Evolutionary conservation across 1,140 invertebrate genomes (phyloP), one percentile per base, ranked within the genome.

Genomic region (Dufourea novaeangliae): DNA sequence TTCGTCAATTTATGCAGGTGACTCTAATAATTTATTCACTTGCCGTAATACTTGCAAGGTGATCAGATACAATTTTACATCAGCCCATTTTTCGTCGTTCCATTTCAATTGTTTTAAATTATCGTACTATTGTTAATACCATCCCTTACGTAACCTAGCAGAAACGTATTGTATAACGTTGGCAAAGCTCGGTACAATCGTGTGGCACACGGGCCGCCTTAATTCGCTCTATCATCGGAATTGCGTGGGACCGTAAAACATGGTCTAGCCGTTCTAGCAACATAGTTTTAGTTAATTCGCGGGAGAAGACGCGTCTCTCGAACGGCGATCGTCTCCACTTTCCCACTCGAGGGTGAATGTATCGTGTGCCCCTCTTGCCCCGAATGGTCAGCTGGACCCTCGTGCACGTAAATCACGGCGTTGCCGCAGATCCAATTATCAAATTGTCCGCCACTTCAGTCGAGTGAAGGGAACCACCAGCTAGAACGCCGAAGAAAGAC

Each of bases 361-460:
- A 69, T 72, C 52, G 79, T 54, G 52, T 62, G 64, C 73, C 62
- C 67, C 83, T 46, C 54, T n/a, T n/a, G n/a, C 67, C 73, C 70
- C 66, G 79, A 79, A 79, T 85, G 88, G 87, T 88, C 87, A 88
- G 76, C 85, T 79, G 67, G 83, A 88, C 88, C 87, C 87, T 87
- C 67, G 61, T 71, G 52, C 77, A 67, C 86, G 86, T 91, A 90
- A 91, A 91, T 91, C 90, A 90, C 82, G 73, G 70, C 66, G 41
- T 66, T 79, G 82, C 83, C 88, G 79, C 84, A 86, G 85, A 90
- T 90, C 87, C 89, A 91, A 91, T 91, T 91, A 91, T 89, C 89
- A 90, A 90, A 91, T 91, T 90, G 90, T 90, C 88, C 90, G 77
- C 83, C 83, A 78, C 64, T 85, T 81, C 78, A 83, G 69, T 22